Conservation (phyloP, 2,113 vertebrate species). For the Acrocephalus arundinaceus region DNA sequence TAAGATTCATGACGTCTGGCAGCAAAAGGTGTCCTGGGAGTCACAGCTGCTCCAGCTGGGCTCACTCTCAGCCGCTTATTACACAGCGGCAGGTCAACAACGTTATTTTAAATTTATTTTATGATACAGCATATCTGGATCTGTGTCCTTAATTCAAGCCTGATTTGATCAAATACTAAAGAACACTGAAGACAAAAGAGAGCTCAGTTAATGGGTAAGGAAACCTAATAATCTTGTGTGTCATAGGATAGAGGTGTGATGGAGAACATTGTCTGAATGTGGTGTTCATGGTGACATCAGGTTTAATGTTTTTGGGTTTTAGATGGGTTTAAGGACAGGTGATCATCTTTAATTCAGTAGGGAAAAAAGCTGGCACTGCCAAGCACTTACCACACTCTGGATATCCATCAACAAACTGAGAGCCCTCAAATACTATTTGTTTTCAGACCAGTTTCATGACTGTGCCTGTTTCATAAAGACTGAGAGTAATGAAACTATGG, state of each 20-base stretch:
- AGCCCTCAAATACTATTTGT: not conserved
- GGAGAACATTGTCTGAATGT: not conserved
- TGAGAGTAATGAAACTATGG: not conserved
- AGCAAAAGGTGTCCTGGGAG: slow-evolving; percentile 58
- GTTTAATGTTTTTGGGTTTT: not conserved
- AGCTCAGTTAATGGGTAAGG: slow-evolving; percentile 64
- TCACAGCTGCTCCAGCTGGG: slow-evolving; percentile 32
- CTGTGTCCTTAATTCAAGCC: slow-evolving; percentile 7
- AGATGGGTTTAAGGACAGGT: not conserved
- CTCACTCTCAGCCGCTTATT: slow-evolving; percentile 16
- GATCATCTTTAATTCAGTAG: not conserved
- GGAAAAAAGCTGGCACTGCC: not conserved
- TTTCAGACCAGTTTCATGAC: slow-evolving; percentile 45
- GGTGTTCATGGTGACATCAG: not conserved
- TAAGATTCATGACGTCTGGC: slow-evolving; percentile 43
- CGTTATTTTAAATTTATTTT: slow-evolving; percentile 15
- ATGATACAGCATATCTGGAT: not conserved
- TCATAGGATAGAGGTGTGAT: not conserved
- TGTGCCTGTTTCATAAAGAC: not conserved
- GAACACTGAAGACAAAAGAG: not conserved
- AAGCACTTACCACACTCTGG: not conserved
- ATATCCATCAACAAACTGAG: not conserved
- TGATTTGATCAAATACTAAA: slow-evolving; percentile 6
- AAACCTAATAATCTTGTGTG: fast-evolving
- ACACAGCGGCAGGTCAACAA: not conserved